Base-by-base conservation (phyloP, 1,140 invertebrate genomes). In the Pogonomyrmex californicus region DNA sequence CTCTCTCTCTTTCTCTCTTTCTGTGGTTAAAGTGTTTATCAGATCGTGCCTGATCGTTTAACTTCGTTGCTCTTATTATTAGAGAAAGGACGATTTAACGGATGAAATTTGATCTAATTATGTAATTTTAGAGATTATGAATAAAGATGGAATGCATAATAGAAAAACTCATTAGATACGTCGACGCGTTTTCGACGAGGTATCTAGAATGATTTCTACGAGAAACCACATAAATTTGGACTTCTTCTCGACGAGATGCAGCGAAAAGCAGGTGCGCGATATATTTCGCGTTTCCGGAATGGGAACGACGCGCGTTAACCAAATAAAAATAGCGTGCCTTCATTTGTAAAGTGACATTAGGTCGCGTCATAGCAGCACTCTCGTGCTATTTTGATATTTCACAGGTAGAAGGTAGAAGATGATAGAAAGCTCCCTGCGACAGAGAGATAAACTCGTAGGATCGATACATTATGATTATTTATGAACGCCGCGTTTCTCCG, bases 261-360 rank as follows among this genome's bases (percentile, higher is more conserved):
- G 10, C 3, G 41, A 1, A 30, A 82, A 68, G 7, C 36, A 41
- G 23, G 6, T 58, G 23, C 7, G 62, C 77, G 14, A 73, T 36
- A 60, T n/a, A n/a, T n/a, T 73, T 83, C 33, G 14, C 6, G 23
- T 23, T 47, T 7, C 30, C n/a, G 47, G 30, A 56, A 47, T 71
- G 10, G 17, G 56, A 58, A 44, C 51, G 65, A 71, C 36, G 63
- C 63, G 75, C 58, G 41, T 44, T 58, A 33, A 41, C 38, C 10
- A 38, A 70, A 82, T 71, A 82, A 82, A 82, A 73, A 33, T 82
- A 73, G 66, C 54, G 41, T 38, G 38, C 10, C 17, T 58, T 82
- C 51, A 73, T 82, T 75, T 83, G 56, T 83, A 75, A 73, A 83
- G 44, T 75, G 41, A 83, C 68, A 62, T 83, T 83, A 75, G 54